Percentiles rank a stretch among this genome's conserved stretches.
Evolutionary conservation across 1,140 invertebrate genomes (phyloP).

Genomic region (Bombus superbus): DNA sequence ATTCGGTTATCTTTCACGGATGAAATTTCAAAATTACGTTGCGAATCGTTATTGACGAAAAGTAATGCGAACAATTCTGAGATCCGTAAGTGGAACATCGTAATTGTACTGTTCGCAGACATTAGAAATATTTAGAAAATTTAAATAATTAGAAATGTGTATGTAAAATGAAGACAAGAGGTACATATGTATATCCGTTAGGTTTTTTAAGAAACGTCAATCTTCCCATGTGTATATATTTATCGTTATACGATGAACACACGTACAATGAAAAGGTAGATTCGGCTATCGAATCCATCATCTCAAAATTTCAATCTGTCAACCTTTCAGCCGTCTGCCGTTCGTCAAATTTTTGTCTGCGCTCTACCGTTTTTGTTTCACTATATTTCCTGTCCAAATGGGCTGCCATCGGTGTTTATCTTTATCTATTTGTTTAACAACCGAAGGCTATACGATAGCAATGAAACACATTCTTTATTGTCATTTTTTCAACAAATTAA

Average conservation of each 20-base stretch:
- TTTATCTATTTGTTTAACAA: conserved; percentile 24
- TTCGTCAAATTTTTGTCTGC: conserved; percentile 14
- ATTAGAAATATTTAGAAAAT: no score
- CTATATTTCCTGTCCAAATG: neutral
- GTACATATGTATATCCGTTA: no score
- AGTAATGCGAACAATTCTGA: neutral
- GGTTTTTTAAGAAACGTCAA: neutral
- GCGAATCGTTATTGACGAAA: no score
- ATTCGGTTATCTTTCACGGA: neutral
- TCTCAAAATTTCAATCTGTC: conserved; percentile 18
- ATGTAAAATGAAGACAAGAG: no score
- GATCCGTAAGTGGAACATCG: no score
- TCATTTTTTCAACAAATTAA: conserved; percentile 5
- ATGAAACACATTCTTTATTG: no score
- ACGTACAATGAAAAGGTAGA: neutral
- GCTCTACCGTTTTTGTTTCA: conserved; percentile 5
- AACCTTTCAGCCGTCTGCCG: neutral
- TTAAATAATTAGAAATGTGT: no score
- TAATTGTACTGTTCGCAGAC: no score
- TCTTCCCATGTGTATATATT: neutral
- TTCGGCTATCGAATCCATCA: conserved; percentile 9
- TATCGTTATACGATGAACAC: neutral
- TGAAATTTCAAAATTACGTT: neutral
- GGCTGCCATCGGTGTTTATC: neutral
- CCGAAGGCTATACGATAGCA: neutral